Evolutionary conservation across 2,113 vertebrate genomes (phyloP).

Genomic region (Regulus satrapa): DNA sequence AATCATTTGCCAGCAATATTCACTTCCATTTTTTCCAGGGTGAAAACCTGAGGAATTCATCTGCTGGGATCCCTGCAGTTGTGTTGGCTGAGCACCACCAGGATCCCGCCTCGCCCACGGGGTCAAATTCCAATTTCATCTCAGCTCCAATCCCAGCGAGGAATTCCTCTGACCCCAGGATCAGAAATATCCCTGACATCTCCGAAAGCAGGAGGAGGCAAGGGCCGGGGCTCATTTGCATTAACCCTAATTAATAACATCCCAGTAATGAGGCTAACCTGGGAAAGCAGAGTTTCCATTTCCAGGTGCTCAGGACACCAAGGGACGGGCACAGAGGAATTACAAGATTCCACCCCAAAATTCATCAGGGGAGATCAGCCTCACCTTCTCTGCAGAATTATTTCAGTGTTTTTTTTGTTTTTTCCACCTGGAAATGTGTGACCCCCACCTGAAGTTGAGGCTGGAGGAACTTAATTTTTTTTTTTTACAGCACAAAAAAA

Average conservation of each 20-base stretch:
- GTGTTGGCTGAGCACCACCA: neutral
- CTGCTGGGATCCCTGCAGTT: conserved; percentile 32
- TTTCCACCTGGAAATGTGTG: fast-evolving
- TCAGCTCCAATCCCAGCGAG: neutral
- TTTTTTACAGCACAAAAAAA: neutral
- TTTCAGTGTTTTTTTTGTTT: neutral
- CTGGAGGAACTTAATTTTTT: neutral
- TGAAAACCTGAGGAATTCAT: conserved; percentile 60
- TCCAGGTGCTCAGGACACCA: neutral
- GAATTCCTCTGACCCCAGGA: neutral
- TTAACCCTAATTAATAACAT: neutral
- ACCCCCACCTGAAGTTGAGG: neutral
- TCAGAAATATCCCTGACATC: neutral
- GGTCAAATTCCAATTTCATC: neutral
- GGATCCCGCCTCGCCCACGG: too few relatives aligned
- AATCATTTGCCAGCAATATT: conserved; percentile 75
- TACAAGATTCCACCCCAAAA: neutral
- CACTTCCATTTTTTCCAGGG: conserved; percentile 62
- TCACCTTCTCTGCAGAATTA: neutral
- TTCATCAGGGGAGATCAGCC: fast-evolving
- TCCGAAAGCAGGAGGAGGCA: neutral
- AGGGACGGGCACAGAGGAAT: neutral
- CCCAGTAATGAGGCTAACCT: neutral
- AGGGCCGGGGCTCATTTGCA: neutral
- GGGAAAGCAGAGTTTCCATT: neutral